Evolutionary conservation across 2,888 invertebrate genomes (phyloP).

Genomic region (Nomada hirtipes): DNA sequence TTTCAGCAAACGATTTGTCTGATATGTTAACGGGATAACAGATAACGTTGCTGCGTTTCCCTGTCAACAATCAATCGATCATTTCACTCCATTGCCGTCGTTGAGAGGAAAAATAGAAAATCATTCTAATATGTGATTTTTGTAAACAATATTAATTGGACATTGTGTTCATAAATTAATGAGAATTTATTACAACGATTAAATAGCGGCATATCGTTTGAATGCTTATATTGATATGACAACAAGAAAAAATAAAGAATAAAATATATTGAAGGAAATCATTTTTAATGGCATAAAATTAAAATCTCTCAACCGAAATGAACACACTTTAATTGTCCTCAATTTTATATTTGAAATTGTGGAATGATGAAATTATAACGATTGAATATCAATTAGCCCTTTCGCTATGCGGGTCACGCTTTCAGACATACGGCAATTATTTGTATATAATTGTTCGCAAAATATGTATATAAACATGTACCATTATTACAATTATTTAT

Average conservation of each 20-base stretch:
- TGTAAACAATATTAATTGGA: neutral
- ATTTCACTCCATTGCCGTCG: neutral
- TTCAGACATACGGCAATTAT: too few species aligned
- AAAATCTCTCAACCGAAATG: neutral
- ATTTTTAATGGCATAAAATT: neutral
- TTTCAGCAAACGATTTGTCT: conserved; percentile 8
- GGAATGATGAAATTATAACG: neutral
- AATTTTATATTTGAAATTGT: neutral
- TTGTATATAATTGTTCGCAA: too few species aligned
- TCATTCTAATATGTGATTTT: neutral
- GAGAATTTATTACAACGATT: too few species aligned
- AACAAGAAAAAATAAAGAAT: neutral
- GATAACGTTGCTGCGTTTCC: neutral
- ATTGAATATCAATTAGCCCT: neutral
- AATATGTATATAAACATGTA: too few species aligned
- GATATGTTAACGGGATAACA: conserved; percentile 6
- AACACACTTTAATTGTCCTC: neutral
- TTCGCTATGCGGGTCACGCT: too few species aligned
- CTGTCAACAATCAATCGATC: conserved; percentile 35
- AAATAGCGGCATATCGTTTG: neutral
- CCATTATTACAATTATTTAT: too few species aligned
- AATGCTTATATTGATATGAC: neutral
- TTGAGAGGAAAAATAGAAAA: neutral
- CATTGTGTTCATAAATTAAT: neutral
- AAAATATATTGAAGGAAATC: neutral